A percentile compares a stretch with the other conserved stretches of the same genome.
phyloP scores from a whole-genome alignment of 2,797 vertebrate species.

The Xiphorhynchus erythropygius region DNA sequence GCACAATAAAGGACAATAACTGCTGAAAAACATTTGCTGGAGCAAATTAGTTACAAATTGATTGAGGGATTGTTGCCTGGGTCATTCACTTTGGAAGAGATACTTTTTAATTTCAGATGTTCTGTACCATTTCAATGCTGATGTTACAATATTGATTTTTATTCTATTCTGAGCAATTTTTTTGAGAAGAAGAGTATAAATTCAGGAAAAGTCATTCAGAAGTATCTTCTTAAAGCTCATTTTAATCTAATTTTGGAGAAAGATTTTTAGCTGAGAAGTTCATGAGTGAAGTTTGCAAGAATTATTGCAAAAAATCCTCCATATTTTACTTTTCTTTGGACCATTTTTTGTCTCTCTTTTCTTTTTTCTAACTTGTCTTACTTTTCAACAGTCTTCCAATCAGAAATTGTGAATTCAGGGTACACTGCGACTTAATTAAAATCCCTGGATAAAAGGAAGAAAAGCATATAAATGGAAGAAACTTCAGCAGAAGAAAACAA shows the following conservation, averaged over 20 bases:
- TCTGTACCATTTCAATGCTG: background rate
- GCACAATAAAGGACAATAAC: background rate
- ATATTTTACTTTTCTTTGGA: background rate
- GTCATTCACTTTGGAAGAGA: background rate
- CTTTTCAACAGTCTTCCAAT: background rate
- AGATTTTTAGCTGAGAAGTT: background rate
- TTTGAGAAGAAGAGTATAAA: background rate
- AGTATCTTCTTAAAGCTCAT: background rate
- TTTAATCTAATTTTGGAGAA: background rate
- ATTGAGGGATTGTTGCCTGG: background rate
- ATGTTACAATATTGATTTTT: background rate
- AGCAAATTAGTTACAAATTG: background rate
- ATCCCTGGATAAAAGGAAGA: background rate
- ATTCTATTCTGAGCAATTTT: background rate
- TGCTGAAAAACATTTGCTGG: background rate
- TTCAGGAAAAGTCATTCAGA: background rate
- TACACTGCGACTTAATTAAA: background rate
- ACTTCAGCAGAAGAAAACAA: background rate
- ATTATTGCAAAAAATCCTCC: background rate
- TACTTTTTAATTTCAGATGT: background rate
- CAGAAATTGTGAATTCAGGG: background rate
- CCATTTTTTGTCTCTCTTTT: background rate
- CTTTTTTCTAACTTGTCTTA: background rate
- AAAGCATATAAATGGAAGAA: background rate
- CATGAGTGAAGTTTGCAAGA: background rate